Base-by-base conservation (phyloP, 2,797 vertebrate genomes). In the Dermochelys coriacea region DNA sequence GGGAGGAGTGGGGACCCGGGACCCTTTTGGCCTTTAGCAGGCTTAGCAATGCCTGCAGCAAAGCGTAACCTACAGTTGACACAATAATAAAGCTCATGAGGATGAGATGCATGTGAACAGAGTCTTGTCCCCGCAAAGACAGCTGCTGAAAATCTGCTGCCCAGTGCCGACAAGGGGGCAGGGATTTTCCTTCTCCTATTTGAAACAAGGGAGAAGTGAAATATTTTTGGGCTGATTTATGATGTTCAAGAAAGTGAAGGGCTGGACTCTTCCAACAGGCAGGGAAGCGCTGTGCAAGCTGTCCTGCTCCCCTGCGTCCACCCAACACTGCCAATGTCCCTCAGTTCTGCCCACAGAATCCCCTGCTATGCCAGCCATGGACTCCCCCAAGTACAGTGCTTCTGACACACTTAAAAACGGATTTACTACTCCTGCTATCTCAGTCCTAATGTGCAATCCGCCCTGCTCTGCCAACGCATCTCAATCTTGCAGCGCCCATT, bases 41-140 rank as follows among this genome's bases (percentile, higher is more conserved):
- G 61, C 90, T 93, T 74, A 57, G 91, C 4, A 52, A 49, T 54
- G 93, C 93, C 85, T 83, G 82, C 92, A 95, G 95, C 95, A 93
- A 87, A 52, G 94, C 45, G 1, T 79, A 92, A 51, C 88, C 94
- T 88, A 16, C 57, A 31, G 85, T 19, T 86, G 82, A 49, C 94
- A 89, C 2, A 0, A 16, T 37, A 47, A 23, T 77, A 55, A 55
- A 82, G 85, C n/a, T 19, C 81, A 10, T 0, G 1, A 68, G 93
- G 88, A 37, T 31, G 91, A 79, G 89, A 34, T 75, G 93, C 8
- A 1, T 83, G 80, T 50, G 68, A 61, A 27, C 23, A 1, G 25
- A 59, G 80, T 18, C 81, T 54, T 41, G 86, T 27, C 54, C 87
- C 86, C 41, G 55, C 25, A 2, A 25, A 83, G 61, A 5, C 87